These are phyloP conservation scores for Todus mexicanus DNA, from an alignment of 2,797 vertebrate species.

Conservation along the genomic window DNA sequence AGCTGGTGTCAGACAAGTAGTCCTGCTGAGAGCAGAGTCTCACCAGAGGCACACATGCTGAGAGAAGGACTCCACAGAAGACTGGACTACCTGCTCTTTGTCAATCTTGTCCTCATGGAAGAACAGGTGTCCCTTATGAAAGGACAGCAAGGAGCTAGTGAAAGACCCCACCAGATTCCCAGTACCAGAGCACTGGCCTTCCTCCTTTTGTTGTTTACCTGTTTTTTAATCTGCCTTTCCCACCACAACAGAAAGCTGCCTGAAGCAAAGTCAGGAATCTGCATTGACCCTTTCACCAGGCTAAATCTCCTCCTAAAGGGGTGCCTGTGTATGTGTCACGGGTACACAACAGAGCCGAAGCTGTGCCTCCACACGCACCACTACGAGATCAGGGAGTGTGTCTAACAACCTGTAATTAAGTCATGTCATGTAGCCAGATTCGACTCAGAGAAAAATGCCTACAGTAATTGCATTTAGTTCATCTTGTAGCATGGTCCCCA, in stretches of 20 bases:
- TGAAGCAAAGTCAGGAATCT: not conserved
- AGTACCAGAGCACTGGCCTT: not conserved
- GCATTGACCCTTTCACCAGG: not conserved
- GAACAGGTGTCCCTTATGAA: not conserved
- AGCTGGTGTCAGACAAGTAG: not conserved
- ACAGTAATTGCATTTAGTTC: constrained; percentile 96
- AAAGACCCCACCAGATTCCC: not conserved
- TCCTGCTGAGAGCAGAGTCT: not conserved
- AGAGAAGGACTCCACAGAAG: not conserved
- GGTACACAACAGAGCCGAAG: not conserved
- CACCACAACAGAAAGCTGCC: not conserved
- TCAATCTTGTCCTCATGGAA: not conserved
- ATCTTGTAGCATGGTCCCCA: constrained; percentile 89
- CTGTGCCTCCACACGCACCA: constrained; percentile 57
- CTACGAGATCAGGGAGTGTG: constrained; percentile 80
- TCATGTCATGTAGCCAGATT: constrained; percentile 85
- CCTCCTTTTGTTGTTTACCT: not conserved
- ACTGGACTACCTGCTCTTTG: not conserved
- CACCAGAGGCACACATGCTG: not conserved
- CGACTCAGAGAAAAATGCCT: constrained; percentile 80
- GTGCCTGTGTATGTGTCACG: not conserved
- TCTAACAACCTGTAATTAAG: constrained; percentile 94
- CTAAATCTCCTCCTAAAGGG: not conserved
- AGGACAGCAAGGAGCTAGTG: not conserved
- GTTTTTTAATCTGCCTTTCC: not conserved